Conservation (phyloP, 2,888 invertebrate genomes). For the Rugalucina vietnamica region DNA sequence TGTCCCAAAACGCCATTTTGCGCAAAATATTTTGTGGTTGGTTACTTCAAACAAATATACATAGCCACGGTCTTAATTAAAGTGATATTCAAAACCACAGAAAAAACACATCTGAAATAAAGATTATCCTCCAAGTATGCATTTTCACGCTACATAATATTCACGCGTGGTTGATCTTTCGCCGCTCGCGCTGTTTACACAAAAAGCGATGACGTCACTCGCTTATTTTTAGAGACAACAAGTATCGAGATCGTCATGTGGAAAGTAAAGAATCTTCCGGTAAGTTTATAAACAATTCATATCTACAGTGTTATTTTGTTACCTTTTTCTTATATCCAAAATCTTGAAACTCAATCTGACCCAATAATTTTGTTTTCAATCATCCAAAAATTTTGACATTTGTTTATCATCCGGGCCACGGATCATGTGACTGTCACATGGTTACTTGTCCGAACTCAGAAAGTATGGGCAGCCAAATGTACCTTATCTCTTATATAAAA, state of each 20-base stretch:
- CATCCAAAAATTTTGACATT: background rate
- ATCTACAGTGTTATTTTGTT: background rate
- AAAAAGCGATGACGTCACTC: background rate
- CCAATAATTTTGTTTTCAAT: background rate
- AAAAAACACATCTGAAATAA: no score
- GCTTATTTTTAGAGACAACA: no score
- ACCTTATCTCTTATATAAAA: conserved; percentile 1
- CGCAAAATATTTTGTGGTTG: no score
- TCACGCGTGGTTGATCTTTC: background rate
- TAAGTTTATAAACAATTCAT: background rate
- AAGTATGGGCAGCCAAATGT: background rate
- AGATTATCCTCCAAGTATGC: conserved; percentile 5
- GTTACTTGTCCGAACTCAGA: background rate
- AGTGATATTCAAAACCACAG: no score
- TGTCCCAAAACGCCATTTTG: no score
- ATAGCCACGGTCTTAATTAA: no score
- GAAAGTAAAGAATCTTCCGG: conserved; percentile 2
- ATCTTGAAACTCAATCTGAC: background rate
- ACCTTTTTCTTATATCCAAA: background rate
- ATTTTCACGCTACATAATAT: conserved; percentile 4
- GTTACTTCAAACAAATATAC: no score
- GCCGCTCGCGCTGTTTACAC: background rate
- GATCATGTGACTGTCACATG: background rate
- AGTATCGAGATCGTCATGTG: no score
- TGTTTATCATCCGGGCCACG: background rate